A percentile compares a stretch with the other conserved stretches of the same genome.
phyloP scores from a whole-genome alignment of 1,140 invertebrate species.

The Lasaia peninsularis region DNA sequence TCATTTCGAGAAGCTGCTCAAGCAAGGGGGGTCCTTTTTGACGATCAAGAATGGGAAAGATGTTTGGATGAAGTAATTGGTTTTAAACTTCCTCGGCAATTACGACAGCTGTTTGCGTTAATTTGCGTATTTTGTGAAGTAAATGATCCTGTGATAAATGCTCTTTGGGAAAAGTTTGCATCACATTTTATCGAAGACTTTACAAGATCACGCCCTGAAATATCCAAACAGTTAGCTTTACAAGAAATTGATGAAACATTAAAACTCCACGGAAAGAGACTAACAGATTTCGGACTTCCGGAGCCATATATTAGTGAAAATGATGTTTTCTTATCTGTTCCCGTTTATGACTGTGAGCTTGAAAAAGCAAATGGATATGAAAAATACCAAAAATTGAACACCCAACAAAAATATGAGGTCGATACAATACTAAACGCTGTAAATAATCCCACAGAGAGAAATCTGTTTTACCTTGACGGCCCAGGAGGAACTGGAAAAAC shows the following conservation, averaged over 20 bases:
- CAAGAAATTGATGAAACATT: slow-evolving; percentile 11
- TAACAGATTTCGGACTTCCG: slow-evolving; percentile 9
- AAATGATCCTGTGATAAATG: neutral
- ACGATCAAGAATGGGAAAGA: neutral
- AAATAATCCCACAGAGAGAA: neutral
- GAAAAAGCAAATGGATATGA: slow-evolving; percentile 2
- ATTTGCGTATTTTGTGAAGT: neutral
- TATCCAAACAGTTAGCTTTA: slow-evolving; percentile 5
- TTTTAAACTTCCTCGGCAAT: neutral
- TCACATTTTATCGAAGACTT: slow-evolving; percentile 1
- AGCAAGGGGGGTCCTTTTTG: neutral
- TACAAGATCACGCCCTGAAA: neutral
- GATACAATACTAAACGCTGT: slow-evolving; percentile 8
- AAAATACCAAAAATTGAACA: slow-evolving; percentile 13
- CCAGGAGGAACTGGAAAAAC: neutral
- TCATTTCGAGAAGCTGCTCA: neutral
- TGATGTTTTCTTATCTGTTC: neutral
- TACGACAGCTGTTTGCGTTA: neutral
- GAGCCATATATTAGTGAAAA: slow-evolving; percentile 4
- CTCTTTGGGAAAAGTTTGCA: neutral
- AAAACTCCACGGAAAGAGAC: slow-evolving; percentile 7
- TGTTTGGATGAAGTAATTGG: neutral
- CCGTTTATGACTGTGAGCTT: slow-evolving; percentile 3
- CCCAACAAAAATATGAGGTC: slow-evolving; percentile 9
- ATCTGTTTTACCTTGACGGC: neutral